phyloP scores from a whole-genome alignment of 30 jellyfish, hydroid and myxozoan species.

The Cassiopea xamachana region DNA sequence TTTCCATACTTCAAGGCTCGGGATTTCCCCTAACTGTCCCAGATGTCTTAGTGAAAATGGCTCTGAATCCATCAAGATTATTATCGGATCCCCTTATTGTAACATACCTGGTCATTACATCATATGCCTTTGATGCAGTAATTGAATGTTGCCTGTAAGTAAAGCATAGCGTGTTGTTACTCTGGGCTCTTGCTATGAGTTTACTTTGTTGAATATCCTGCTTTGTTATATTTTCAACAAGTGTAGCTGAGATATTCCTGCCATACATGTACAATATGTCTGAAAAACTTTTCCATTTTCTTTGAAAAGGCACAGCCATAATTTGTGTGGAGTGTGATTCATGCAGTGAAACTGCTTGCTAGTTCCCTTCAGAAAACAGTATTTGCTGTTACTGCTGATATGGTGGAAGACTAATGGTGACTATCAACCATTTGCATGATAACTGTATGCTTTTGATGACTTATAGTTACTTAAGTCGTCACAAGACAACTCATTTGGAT shows the following conservation, averaged over 20 bases:
- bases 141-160: conserved; percentile 6
- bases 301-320: conserved; percentile 57
- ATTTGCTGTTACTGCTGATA: conserved; percentile 2
- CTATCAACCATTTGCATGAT: conserved; percentile 60
- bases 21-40: neutral
- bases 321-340: conserved; percentile 45
- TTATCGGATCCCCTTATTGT: neutral
- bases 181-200: conserved; percentile 27
- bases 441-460: conserved; percentile 67
- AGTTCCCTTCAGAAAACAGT: conserved; percentile 33
- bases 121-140: conserved; percentile 57
- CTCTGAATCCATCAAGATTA: neutral
- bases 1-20: conserved; percentile 9
- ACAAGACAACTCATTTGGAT: conserved; percentile 37
- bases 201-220: neutral
- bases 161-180: conserved; percentile 14
- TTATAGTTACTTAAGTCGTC: conserved; percentile 49
- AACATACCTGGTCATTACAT: conserved; percentile 18
- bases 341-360: conserved; percentile 60
- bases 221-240: conserved; percentile 3
- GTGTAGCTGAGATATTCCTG: conserved; percentile 29
- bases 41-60: neutral
- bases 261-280: conserved; percentile 73
- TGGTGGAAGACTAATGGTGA: conserved; percentile 10
- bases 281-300: conserved; percentile 24